Conservation (phyloP, 1,140 invertebrate species). For the Temnothorax longispinosus region DNA sequence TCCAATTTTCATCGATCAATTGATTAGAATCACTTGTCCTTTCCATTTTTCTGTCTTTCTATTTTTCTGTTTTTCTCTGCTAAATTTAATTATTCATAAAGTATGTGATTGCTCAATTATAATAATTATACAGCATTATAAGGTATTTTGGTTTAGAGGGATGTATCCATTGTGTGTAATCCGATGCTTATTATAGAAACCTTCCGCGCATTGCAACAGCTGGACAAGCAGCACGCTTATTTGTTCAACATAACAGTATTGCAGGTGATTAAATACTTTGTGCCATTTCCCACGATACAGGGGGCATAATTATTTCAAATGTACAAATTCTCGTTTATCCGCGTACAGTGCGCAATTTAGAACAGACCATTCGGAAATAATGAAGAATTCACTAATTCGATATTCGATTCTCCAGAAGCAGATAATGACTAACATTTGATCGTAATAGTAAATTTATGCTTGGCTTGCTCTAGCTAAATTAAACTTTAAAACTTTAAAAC, state of each 20-base stretch:
- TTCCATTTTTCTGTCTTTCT: background rate
- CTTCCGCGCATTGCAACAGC: background rate
- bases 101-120: background rate
- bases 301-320: constrained; percentile 24
- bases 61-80: background rate
- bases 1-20: background rate
- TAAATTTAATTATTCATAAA: background rate
- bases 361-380: constrained; percentile 15
- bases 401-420: background rate
- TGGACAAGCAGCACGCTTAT: background rate
- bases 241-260: constrained; percentile 20
- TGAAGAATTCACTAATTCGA: constrained; percentile 3
- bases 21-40: background rate
- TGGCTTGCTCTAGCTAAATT: background rate
- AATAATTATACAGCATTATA: background rate
- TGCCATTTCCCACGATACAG: background rate
- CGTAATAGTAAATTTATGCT: background rate
- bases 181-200: constrained; percentile 11
- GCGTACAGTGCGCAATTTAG: background rate
- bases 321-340: constrained; percentile 12
- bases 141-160: background rate
- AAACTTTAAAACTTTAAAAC: background rate
- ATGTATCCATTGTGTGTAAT: background rate
- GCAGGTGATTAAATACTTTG: constrained; percentile 48
- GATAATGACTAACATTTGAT: background rate